Evolutionary conservation across 2,888 invertebrate species (phyloP).

Genomic region (Tortricodes alternella): DNA sequence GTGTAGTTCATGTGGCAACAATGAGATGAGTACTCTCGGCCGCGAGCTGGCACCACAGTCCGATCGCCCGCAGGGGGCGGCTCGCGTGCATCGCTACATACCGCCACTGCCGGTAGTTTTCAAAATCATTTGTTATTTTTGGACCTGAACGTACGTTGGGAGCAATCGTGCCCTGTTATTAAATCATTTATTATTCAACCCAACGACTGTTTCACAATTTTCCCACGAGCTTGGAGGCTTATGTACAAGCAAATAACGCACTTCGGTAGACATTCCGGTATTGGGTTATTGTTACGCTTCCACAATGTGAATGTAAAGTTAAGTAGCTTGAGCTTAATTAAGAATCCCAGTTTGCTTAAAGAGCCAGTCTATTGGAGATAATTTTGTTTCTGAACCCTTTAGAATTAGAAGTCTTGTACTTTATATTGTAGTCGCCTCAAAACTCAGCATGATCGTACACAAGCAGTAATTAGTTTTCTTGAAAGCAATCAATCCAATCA

Average conservation of each 20-base stretch:
- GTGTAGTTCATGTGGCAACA: neutral
- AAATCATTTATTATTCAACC: conserved; percentile 82
- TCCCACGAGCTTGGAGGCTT: conserved; percentile 62
- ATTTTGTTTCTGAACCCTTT: no score
- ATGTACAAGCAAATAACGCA: conserved; percentile 27
- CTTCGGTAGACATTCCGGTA: conserved; percentile 13
- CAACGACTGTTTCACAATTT: conserved; percentile 80
- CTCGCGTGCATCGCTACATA: conserved; percentile 39
- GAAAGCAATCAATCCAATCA: no score
- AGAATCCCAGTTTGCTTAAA: neutral
- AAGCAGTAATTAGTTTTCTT: no score
- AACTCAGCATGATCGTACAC: no score
- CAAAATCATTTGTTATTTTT: conserved; percentile 79
- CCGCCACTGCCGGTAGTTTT: conserved; percentile 62
- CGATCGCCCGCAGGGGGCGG: conserved; percentile 4
- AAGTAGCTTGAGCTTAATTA: conserved; percentile 17
- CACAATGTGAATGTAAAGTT: conserved; percentile 13
- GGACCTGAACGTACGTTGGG: conserved; percentile 69
- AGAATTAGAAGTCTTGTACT: no score
- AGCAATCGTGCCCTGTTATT: conserved; percentile 79
- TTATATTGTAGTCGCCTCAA: no score
- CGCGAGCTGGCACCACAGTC: neutral
- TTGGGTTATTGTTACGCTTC: conserved; percentile 26
- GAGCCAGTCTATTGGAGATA: no score
- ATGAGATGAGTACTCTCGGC: no score